Base-by-base conservation (phyloP, 2,797 vertebrate species). In the Odontamblyopus lacepedii region DNA sequence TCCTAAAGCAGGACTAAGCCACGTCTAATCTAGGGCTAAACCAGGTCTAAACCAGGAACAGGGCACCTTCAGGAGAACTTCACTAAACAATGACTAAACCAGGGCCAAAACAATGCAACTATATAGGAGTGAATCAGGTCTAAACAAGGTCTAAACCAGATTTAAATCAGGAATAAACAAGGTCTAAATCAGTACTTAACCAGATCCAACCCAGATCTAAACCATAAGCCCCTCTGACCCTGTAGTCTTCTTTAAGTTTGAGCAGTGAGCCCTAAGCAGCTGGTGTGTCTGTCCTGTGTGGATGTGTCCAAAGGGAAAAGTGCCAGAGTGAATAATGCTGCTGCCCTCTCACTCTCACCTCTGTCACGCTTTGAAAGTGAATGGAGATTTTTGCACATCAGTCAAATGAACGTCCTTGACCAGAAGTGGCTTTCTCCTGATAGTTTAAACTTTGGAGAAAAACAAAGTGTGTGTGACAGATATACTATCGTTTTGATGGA, bases 371-470 rank as follows among this genome's bases (percentile, higher is more conserved):
- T 27, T 59, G 9, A 59, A 27, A 59, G 27, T 59, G 26, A 59
- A 59, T 5, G 12, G 56, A 59, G 56, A 27, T 59, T 59, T 59
- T 59, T 27, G 56, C 11, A 9, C 56, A 27, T 59, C 56, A 27
- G 56, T 59, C 56, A 57, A 57, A 57, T 27, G 23, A 57, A 57
- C 56, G 56, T 26, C 56, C 56, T 57, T 57, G 56, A 57, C 11
- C 56, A 15, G 9, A 26, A 26, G 55, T 9, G 26, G 4, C 4
- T 59, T 26, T 59, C 56, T 27, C 56, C 23, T 27, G 56, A 11
- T 59, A 7, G 27, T 55, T 11, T 11, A 59, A 59, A 27, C 11
- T 59, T 27, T 59, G 23, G 4, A 5, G 3, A 57, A 57, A 7
- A 27, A 57, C 56, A 57, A 57, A 27, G 11, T 7, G 35, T 38